Percentiles rank a stretch among this genome's conserved stretches.
phyloP scores from a whole-genome alignment of 2,113 vertebrate species.

The Odontesthes bonariensis region DNA sequence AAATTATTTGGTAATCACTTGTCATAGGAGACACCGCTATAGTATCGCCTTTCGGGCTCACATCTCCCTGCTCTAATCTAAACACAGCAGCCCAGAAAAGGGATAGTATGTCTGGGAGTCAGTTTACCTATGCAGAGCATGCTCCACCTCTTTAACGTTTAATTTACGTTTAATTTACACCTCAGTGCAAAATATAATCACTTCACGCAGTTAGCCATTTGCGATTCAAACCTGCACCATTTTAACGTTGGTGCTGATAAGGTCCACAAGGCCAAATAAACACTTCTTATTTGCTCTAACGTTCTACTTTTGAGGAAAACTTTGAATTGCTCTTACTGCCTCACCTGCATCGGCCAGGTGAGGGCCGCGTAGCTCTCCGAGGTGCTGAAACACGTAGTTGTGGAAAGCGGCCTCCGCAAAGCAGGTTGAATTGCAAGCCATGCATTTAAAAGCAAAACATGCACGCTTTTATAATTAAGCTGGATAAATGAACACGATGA shows the following conservation, averaged over 20 bases:
- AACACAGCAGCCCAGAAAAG: neutral
- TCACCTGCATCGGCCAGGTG: slow-evolving; percentile 49
- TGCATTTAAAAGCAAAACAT: no score
- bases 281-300: neutral
- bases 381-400: slow-evolving; percentile 72
- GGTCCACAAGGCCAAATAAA: neutral
- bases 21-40: neutral
- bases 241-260: slow-evolving; percentile 10
- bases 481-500: no score
- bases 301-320: neutral
- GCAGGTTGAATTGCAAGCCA: no score
- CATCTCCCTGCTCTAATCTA: neutral
- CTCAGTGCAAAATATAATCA: slow-evolving; percentile 50
- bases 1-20: neutral
- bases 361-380: slow-evolving; percentile 67
- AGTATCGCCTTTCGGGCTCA: slow-evolving; percentile 1
- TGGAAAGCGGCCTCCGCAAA: no score
- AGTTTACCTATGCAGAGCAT: neutral
- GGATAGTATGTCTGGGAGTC: neutral
- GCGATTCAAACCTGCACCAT: slow-evolving; percentile 31
- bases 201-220: slow-evolving; percentile 22
- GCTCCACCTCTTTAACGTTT: slow-evolving; percentile 3
- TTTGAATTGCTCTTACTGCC: neutral
- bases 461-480: no score
- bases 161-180: slow-evolving; percentile 51